Evolutionary conservation across 1,140 invertebrate species (phyloP).

Genomic region (Anthonomus grandis): DNA sequence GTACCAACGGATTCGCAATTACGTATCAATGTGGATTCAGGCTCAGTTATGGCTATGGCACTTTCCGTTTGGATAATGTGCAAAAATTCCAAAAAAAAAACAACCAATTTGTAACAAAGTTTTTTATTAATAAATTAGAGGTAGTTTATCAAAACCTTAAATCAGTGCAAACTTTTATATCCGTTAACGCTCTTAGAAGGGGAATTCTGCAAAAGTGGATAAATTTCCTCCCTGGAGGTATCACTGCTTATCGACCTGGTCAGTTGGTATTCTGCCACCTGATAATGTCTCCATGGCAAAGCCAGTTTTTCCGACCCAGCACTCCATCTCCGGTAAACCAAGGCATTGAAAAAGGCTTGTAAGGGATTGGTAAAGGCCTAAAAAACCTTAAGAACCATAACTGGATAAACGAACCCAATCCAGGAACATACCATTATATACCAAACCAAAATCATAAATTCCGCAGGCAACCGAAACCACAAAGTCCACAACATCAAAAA

Average conservation of each 20-base stretch:
- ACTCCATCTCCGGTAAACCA: slow-evolving; percentile 72
- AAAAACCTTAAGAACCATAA: slow-evolving; percentile 37
- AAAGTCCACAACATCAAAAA: slow-evolving; percentile 71
- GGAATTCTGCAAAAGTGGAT: slow-evolving; percentile 35
- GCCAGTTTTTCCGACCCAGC: slow-evolving; percentile 46
- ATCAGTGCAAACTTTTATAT: slow-evolving; percentile 29
- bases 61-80: no score
- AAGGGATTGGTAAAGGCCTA: slow-evolving; percentile 78
- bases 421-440: slow-evolving; percentile 69
- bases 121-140: no score
- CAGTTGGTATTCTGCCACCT: slow-evolving; percentile 11
- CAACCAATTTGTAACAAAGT: no score
- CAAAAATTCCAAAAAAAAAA: no score
- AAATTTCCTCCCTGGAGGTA: slow-evolving; percentile 30
- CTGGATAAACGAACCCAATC: not conserved
- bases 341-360: slow-evolving; percentile 74
- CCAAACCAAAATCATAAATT: slow-evolving; percentile 68
- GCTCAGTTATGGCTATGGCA: no score
- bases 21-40: no score
- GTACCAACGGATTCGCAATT: no score
- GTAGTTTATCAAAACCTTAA: no score
- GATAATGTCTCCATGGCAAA: slow-evolving; percentile 39
- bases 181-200: slow-evolving; percentile 34
- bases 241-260: slow-evolving; percentile 3
- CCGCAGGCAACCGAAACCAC: slow-evolving; percentile 68